Percentiles rank a stretch among this genome's conserved stretches.
phyloP scores from a whole-genome alignment of 35 echinoderm and acorn worm species.

The Diadema setosum region DNA sequence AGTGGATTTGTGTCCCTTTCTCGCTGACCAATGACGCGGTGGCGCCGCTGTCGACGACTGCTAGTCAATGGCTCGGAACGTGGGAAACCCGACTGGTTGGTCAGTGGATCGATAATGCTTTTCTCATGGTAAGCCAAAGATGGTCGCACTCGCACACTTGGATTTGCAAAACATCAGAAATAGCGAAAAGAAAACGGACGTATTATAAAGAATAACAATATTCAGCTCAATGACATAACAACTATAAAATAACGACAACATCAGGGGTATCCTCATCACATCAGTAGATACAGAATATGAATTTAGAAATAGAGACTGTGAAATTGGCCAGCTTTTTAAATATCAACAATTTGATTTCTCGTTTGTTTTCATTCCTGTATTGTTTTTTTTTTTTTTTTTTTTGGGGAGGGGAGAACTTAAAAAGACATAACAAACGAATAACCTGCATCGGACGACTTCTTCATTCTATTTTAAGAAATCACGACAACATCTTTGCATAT shows the following conservation, averaged over 20 bases:
- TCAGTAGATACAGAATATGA: not conserved
- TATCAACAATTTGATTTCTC: not conserved
- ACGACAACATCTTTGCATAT: no score
- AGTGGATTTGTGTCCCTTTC: conserved; percentile 91
- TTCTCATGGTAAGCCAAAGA: conserved; percentile 71
- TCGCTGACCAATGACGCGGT: conserved; percentile 68
- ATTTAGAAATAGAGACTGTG: not conserved
- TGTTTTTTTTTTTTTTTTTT: no score
- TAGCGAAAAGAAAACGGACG: no score
- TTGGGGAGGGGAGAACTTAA: no score
- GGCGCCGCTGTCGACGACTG: conserved; percentile 3
- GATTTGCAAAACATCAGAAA: not conserved
- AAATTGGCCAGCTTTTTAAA: not conserved
- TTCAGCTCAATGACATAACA: no score
- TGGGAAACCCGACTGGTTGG: conserved; percentile 54
- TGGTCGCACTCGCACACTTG: not conserved
- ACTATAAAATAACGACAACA: not conserved
- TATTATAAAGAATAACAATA: no score
- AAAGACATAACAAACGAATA: no score
- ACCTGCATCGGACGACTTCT: no score
- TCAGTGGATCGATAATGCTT: conserved; percentile 64
- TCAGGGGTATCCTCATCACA: not conserved
- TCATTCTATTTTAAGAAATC: no score
- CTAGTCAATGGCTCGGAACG: conserved; percentile 39
- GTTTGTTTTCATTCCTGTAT: no score